These are phyloP conservation scores for Hypercompe scribonia DNA, from an alignment of 2,888 invertebrate genomes.

Conservation along the genomic window DNA sequence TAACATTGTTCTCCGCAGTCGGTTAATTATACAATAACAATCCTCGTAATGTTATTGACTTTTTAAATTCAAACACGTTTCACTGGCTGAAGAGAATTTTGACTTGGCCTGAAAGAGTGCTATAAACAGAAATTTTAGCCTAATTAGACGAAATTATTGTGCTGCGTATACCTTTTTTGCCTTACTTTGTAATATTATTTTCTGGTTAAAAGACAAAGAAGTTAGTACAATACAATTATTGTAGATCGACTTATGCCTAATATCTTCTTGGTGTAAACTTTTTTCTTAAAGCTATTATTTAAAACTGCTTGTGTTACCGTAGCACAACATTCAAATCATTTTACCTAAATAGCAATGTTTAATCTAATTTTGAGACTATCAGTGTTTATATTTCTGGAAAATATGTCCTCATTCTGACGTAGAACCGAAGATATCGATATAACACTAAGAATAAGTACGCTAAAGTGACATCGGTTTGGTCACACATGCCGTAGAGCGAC, in stretches of 20 bases:
- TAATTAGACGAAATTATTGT: slow-evolving; percentile 37
- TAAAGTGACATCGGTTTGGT: background rate
- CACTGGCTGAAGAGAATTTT: slow-evolving; percentile 33
- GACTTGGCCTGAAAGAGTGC: slow-evolving; percentile 24
- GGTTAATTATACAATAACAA: slow-evolving; percentile 58
- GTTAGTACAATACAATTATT: background rate
- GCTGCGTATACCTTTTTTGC: slow-evolving; percentile 18
- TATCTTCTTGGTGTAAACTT: background rate
- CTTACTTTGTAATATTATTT: background rate
- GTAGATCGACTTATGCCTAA: background rate
- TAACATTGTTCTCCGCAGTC: slow-evolving; percentile 46
- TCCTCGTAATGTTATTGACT: slow-evolving; percentile 50
- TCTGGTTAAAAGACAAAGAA: background rate
- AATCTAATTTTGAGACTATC: background rate
- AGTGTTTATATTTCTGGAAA: background rate
- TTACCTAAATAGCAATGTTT: background rate
- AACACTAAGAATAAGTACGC: background rate
- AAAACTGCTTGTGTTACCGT: background rate
- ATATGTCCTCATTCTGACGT: too few relatives aligned
- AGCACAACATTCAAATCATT: background rate
- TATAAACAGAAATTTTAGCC: slow-evolving; percentile 26
- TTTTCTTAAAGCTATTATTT: background rate
- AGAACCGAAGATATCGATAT: too few relatives aligned
- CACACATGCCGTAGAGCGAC: background rate
- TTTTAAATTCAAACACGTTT: slow-evolving; percentile 48